Evolutionary conservation across 2,113 vertebrate species (phyloP), one percentile per base, ranked within the genome.

Genomic region (Oenanthe oenanthe): DNA sequence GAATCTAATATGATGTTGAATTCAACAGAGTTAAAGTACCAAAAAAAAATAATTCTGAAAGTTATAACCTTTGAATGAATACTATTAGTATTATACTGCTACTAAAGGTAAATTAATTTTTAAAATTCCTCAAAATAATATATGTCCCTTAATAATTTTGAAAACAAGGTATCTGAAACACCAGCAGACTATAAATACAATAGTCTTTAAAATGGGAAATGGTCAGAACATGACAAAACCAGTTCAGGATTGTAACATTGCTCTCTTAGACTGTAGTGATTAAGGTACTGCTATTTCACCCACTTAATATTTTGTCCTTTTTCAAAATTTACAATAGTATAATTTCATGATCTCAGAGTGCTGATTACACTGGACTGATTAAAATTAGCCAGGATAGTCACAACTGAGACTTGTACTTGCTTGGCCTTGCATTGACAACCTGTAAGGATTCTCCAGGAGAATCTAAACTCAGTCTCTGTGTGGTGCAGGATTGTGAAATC

Each of bases 331-430:
- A n/a, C 14, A 28, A 34, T 9, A 47, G 18, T 21, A 45, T 42
- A 54, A 58, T 91, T 87, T 87, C 21, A 60, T 22, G 4, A 71
- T 47, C 17, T 71, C 28, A 66, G 31, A 21, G 7, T 25, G 24
- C 20, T 82, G 32, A 60, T 81, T 74, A 73, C 25, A 73, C 25
- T 40, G 22, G 28, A 45, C n/a, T 85, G 40, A 45, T 50, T 21
- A 48, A 72, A 78, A 38, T 78, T 26, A 72, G 8, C 5, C 48
- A n/a, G 12, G 14, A 43, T 81, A 43, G 57, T 82, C 28, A 36
- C 0, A 4, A 43, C 7, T 1, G 2, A 51, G 36, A 57, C 11
- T 32, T 82, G 24, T 28, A 31, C 21, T 47, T 84, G 9, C 75
- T 67, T 40, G 57, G 28, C 10, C 18, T 25, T 1, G 0, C n/a